A percentile compares a stretch with the other conserved stretches of the same genome.
Evolutionary conservation across 2,888 invertebrate genomes (phyloP).

Genomic region (Eupithecia inturbata): DNA sequence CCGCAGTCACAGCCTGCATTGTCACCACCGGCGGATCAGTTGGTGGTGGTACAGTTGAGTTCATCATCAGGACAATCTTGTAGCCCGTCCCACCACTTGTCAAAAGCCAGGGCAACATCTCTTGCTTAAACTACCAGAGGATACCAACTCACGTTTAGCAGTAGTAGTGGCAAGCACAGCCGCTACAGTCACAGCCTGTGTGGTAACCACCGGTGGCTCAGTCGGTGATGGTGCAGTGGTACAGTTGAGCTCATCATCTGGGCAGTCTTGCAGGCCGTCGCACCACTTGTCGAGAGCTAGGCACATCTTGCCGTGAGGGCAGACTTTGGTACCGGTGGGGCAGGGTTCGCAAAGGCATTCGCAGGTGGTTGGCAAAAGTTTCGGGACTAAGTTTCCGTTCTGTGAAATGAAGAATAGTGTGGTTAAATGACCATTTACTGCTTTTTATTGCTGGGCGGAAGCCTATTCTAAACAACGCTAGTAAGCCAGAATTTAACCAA

Average conservation of each 20-base stretch:
- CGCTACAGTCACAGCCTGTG: constrained; percentile 52
- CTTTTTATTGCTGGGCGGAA: too few relatives aligned
- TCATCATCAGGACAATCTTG: constrained; percentile 94
- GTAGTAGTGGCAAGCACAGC: constrained; percentile 42
- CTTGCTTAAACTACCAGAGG: constrained; percentile 64
- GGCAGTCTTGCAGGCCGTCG: constrained; percentile 91
- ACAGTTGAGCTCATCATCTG: constrained; percentile 91
- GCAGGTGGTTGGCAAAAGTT: constrained; percentile 85
- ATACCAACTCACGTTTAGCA: constrained; percentile 56
- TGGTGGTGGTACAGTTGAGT: constrained; percentile 56
- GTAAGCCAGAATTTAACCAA: too few relatives aligned
- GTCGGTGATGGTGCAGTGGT: constrained; percentile 38
- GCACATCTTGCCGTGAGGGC: constrained; percentile 90
- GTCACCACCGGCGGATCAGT: constrained; percentile 48
- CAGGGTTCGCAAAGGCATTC: constrained; percentile 90
- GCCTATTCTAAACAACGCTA: too few relatives aligned
- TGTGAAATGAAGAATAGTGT: neutral
- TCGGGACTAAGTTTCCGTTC: constrained; percentile 75
- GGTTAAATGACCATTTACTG: neutral
- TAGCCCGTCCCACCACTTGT: constrained; percentile 92
- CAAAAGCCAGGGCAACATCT: constrained; percentile 87
- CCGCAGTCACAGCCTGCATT: constrained; percentile 53
- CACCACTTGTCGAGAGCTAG: constrained; percentile 90
- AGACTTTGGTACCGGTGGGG: constrained; percentile 85
- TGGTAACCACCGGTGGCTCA: constrained; percentile 49